Evolutionary conservation across 2,113 vertebrate species (phyloP).

Genomic region (Oryzias celebensis): DNA sequence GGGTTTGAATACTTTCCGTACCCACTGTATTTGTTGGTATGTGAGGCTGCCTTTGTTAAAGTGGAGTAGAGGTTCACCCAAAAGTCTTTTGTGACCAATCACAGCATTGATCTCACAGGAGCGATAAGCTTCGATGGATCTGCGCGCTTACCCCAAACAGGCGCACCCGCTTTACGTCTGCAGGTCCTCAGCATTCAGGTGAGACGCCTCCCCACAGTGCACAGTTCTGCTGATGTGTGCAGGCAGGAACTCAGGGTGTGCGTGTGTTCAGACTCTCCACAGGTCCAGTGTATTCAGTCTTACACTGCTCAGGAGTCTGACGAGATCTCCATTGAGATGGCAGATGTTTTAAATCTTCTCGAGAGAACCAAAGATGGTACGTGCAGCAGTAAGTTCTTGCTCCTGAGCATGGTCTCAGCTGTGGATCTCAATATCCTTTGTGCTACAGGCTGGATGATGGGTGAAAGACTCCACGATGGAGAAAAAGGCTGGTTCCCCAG

Average conservation of each 20-base stretch:
- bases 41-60: too few relatives aligned
- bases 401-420: background rate
- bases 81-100: too few relatives aligned
- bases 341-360: conserved; percentile 90
- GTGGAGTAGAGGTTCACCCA: too few relatives aligned
- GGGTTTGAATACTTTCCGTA: too few relatives aligned
- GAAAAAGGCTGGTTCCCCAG: conserved; percentile 97
- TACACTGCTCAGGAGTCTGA: conserved; percentile 92
- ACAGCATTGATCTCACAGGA: conserved; percentile 74
- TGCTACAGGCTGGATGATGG: conserved; percentile 91
- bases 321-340: conserved; percentile 92
- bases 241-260: conserved; percentile 4
- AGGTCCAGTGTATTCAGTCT: conserved; percentile 96
- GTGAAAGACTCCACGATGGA: conserved; percentile 91
- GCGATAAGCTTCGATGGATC: conserved; percentile 96
- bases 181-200: conserved; percentile 88
- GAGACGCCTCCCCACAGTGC: conserved; percentile 52
- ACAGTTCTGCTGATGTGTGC: conserved; percentile 18
- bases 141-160: conserved; percentile 90
- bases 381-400: conserved; percentile 1
- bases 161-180: conserved; percentile 90
- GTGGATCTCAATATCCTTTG: conserved; percentile 1
- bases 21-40: too few relatives aligned
- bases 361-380: conserved; percentile 91
- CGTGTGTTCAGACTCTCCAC: conserved; percentile 82